These are phyloP conservation scores for Sinocyclocheilus grahami DNA, from an alignment of 2,113 vertebrate species.

Conservation along the genomic window DNA sequence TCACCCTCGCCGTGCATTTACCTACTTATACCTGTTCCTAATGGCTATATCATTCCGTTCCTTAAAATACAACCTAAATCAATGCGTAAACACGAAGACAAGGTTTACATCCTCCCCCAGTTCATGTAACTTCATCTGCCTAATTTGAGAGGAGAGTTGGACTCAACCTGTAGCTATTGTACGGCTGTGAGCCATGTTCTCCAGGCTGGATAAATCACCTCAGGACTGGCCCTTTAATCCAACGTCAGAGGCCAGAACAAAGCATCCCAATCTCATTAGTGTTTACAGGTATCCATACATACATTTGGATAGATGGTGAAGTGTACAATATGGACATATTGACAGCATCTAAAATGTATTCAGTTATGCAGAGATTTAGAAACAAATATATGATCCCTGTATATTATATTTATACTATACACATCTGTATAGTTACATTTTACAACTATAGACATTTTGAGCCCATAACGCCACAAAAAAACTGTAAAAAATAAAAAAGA, in stretches of 20 bases:
- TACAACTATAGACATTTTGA: neutral
- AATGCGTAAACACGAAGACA: constrained; percentile 37
- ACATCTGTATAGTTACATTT: neutral
- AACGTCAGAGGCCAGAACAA: neutral
- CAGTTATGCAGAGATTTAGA: neutral
- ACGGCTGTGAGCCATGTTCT: neutral
- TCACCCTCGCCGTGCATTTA: constrained; percentile 66
- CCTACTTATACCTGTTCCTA: constrained; percentile 66
- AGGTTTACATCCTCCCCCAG: neutral
- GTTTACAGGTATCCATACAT: neutral
- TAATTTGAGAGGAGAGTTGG: constrained; percentile 45
- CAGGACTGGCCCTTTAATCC: neutral
- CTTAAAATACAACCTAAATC: constrained; percentile 59
- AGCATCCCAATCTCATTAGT: neutral
- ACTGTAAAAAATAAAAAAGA: neutral
- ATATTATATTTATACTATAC: constrained; percentile 9
- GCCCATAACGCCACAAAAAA: no score
- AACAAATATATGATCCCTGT: neutral
- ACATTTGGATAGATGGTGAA: neutral
- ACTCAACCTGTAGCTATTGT: constrained; percentile 8
- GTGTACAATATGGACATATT: neutral
- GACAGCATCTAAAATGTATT: constrained; percentile 3
- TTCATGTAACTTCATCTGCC: neutral
- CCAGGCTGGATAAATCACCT: neutral
- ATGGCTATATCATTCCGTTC: constrained; percentile 66